These are phyloP conservation scores for Virgularia gustaviana DNA, from an alignment of 92 coral and sea anemone genomes.

Conservation along the genomic window DNA sequence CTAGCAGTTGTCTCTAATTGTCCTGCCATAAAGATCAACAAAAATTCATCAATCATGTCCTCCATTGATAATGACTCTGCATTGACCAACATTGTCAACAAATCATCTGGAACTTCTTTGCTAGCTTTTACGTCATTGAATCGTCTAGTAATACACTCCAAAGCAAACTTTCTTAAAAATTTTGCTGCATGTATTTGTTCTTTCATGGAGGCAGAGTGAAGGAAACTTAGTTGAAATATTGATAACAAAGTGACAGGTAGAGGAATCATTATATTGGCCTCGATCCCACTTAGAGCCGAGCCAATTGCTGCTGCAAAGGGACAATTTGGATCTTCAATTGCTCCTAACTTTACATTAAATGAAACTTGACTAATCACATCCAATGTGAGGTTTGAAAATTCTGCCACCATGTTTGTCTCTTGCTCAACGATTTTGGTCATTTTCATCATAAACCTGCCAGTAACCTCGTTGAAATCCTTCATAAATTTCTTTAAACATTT, in stretches of 20 bases:
- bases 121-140: constrained; percentile 19
- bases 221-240: constrained; percentile 31
- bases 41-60: constrained; percentile 64
- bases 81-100: constrained; percentile 48
- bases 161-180: constrained; percentile 63
- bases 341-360: constrained; percentile 58
- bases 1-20: constrained; percentile 77
- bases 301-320: constrained; percentile 66
- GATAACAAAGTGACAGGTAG: constrained; percentile 50
- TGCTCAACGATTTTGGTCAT: constrained; percentile 55
- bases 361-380: constrained; percentile 90
- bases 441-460: constrained; percentile 54
- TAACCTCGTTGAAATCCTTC: constrained; percentile 64
- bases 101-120: constrained; percentile 51
- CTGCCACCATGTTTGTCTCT: constrained; percentile 57
- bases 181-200: constrained; percentile 37
- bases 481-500: constrained; percentile 66
- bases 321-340: constrained; percentile 51
- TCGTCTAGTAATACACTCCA: constrained; percentile 4
- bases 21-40: constrained; percentile 67
- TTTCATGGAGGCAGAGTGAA: constrained; percentile 6
- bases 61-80: constrained; percentile 52
- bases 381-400: constrained; percentile 69
- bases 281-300: constrained; percentile 46
- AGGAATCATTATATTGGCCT: constrained; percentile 40